Percentiles rank a stretch among this genome's conserved stretches.
These are phyloP conservation scores for Carposina sasakii DNA, from an alignment of 1,140 invertebrate species.

Conservation along the genomic window DNA sequence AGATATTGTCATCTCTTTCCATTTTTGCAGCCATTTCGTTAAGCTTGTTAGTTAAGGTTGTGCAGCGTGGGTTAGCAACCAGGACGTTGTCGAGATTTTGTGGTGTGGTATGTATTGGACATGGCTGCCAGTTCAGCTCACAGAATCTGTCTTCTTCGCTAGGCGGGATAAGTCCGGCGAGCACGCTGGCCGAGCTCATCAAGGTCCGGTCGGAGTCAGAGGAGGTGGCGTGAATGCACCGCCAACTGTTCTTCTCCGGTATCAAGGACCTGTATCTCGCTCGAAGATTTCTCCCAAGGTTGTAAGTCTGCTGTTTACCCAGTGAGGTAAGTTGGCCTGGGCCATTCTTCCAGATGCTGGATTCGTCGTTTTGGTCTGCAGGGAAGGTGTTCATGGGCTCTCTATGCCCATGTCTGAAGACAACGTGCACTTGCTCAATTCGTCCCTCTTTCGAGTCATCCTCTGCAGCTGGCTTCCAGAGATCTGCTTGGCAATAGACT, in stretches of 20 bases:
- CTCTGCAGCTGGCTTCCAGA: not conserved
- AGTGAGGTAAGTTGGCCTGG: not conserved
- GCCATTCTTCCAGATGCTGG: not conserved
- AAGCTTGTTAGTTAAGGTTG: slow-evolving; percentile 12
- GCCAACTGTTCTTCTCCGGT: not conserved
- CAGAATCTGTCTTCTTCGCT: not conserved
- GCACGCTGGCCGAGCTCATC: not conserved
- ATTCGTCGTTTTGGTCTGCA: not conserved
- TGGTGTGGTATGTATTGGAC: slow-evolving; percentile 8
- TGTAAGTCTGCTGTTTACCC: not conserved
- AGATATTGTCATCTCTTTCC: not conserved
- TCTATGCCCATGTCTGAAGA: not conserved
- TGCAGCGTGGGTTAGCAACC: slow-evolving; percentile 11
- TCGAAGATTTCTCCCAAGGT: not conserved
- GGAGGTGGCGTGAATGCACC: not conserved
- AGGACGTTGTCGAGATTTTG: slow-evolving; percentile 14
- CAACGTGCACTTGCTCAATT: not conserved
- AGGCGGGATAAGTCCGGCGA: not conserved
- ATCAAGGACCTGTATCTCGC: not conserved
- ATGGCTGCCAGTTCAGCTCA: slow-evolving; percentile 14
- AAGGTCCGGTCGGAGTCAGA: not conserved
- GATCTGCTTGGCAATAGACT: no score
- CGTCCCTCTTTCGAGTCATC: not conserved
- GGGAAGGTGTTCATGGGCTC: not conserved
- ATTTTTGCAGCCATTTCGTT: not conserved